These are phyloP conservation scores for Saccopteryx leptura DNA, from an alignment of 2,113 vertebrate genomes.

Conservation along the genomic window DNA sequence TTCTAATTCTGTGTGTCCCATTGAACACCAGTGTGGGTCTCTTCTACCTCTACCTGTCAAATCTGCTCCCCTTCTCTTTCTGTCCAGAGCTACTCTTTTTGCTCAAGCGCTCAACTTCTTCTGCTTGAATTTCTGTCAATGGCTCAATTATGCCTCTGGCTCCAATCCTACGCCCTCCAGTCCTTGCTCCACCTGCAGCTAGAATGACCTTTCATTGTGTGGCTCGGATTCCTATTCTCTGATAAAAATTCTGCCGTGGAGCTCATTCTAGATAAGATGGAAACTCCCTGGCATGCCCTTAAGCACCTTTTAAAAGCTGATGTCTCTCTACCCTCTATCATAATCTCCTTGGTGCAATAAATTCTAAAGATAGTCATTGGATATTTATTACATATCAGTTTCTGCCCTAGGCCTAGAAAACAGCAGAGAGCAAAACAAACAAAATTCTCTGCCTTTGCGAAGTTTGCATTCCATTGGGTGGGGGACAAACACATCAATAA, in stretches of 20 bases:
- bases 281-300: background rate
- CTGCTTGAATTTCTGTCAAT: slow-evolving; percentile 27
- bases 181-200: background rate
- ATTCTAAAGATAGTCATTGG: background rate
- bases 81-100: background rate
- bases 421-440: background rate
- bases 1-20: background rate
- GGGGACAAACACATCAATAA: slow-evolving; percentile 6
- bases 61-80: background rate
- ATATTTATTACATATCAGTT: background rate
- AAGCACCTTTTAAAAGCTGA: background rate
- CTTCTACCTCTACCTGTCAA: background rate
- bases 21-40: background rate
- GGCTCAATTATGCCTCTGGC: background rate
- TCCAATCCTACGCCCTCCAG: background rate
- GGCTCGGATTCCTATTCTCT: background rate
- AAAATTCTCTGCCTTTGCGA: background rate
- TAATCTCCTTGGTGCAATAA: background rate
- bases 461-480: background rate
- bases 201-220: background rate
- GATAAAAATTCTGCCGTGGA: background rate
- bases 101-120: background rate
- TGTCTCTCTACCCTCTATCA: background rate
- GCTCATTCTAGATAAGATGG: background rate
- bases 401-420: background rate